phyloP scores from a whole-genome alignment of 2,113 vertebrate species.

The Sinocyclocheilus maitianheensis region DNA sequence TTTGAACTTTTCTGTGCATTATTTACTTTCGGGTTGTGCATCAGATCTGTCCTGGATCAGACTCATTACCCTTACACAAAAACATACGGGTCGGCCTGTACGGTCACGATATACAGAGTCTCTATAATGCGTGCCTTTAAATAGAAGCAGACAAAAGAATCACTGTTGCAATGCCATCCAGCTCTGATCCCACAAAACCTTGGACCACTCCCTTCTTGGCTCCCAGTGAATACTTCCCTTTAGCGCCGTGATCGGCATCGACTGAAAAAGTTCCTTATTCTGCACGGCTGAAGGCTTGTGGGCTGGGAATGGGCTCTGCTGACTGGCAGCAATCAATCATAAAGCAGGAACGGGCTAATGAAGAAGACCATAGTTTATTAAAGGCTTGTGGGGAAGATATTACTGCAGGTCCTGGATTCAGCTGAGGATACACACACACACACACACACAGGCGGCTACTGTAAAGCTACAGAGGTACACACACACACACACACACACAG shows the following conservation, averaged over 20 bases:
- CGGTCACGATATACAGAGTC: slow-evolving; percentile 49
- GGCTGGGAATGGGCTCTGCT: slow-evolving; percentile 81
- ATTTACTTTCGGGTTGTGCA: background rate
- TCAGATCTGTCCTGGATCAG: slow-evolving; percentile 4
- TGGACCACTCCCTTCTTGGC: slow-evolving; percentile 84
- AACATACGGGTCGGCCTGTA: background rate
- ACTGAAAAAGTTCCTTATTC: slow-evolving; percentile 84
- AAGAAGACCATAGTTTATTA: slow-evolving; percentile 75
- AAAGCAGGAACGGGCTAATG: slow-evolving; percentile 74
- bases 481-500: background rate
- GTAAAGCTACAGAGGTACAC: slow-evolving; percentile 64
- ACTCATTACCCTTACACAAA: background rate
- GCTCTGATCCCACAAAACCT: slow-evolving; percentile 84
- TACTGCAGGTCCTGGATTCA: slow-evolving; percentile 58
- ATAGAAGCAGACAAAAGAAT: slow-evolving; percentile 87
- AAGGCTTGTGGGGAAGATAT: slow-evolving; percentile 67
- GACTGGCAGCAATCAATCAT: slow-evolving; percentile 96
- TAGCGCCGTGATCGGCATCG: slow-evolving; percentile 84
- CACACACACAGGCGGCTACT: slow-evolving; percentile 19
- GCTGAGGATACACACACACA: background rate
- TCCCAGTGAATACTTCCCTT: slow-evolving; percentile 89
- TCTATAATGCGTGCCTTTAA: slow-evolving; percentile 67
- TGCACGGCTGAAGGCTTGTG: slow-evolving; percentile 78
- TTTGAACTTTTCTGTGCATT: background rate
- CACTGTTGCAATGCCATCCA: slow-evolving; percentile 87